Evolutionary conservation across 2,888 invertebrate genomes (phyloP).

Genomic region (Phengaris alcon): DNA sequence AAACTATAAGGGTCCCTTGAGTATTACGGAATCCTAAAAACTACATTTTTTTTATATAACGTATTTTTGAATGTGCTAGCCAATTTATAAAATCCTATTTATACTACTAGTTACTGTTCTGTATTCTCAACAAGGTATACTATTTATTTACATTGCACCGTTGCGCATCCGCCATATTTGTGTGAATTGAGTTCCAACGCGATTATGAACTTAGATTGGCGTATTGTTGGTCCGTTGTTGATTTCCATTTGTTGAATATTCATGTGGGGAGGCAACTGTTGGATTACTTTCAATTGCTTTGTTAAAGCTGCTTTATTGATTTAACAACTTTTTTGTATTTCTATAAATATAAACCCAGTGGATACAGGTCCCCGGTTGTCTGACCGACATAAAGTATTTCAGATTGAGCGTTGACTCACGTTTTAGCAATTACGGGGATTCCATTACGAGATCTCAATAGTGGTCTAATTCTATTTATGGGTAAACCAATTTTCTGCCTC

Average conservation of each 20-base stretch:
- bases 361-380: neutral
- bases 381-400: neutral
- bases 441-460: too few species aligned
- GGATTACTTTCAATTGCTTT: conserved; percentile 1
- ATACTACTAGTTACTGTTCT: too few species aligned
- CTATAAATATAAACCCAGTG: neutral
- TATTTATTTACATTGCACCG: neutral
- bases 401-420: too few species aligned
- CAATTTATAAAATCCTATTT: too few species aligned
- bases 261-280: neutral
- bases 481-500: too few species aligned
- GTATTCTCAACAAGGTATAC: neutral
- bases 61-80: too few species aligned
- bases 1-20: too few species aligned
- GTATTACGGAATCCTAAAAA: too few species aligned
- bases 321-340: neutral
- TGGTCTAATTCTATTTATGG: too few species aligned
- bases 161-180: neutral
- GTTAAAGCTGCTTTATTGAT: conserved; percentile 5
- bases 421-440: too few species aligned
- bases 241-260: conserved; percentile 16
- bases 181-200: neutral
- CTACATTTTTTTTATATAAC: too few species aligned
- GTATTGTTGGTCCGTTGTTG: neutral
- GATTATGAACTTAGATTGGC: neutral